Percentiles rank a stretch among this genome's conserved stretches.
Evolutionary conservation across 2,113 vertebrate species (phyloP).

Genomic region (Percina caprodes): DNA sequence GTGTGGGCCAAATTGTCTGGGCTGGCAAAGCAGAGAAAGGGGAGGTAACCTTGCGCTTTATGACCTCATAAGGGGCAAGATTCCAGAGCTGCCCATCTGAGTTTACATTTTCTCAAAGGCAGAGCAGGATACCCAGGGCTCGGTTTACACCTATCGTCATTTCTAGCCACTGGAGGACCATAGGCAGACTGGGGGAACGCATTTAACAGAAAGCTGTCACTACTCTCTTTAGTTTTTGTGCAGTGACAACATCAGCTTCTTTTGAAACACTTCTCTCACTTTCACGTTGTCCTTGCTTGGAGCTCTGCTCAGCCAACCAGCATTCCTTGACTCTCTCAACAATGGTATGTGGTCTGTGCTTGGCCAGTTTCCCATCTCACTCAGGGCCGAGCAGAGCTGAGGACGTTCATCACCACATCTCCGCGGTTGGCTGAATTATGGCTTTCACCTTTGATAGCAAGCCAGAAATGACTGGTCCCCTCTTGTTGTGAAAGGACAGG

Average conservation of each 20-base stretch:
- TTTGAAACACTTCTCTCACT: constrained; percentile 29
- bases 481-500: constrained; percentile 31
- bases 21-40: too few species aligned
- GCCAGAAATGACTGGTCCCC: constrained; percentile 4
- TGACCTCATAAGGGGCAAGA: too few species aligned
- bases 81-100: too few species aligned
- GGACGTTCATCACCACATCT: constrained; percentile 58
- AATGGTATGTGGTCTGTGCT: constrained; percentile 58
- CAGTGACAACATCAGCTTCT: constrained; percentile 26
- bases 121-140: too few species aligned
- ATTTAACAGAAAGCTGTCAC: constrained; percentile 15
- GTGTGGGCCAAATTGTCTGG: too few species aligned
- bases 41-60: too few species aligned
- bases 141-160: too few species aligned
- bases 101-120: too few species aligned
- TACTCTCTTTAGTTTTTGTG: constrained; percentile 8
- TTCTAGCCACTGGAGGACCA: too few species aligned
- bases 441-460: constrained; percentile 51
- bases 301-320: constrained; percentile 14
- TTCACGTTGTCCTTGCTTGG: constrained; percentile 19
- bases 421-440: constrained; percentile 44
- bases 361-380: constrained; percentile 31
- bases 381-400: constrained; percentile 35
- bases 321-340: constrained; percentile 49
- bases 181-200: too few species aligned